Base-by-base conservation (phyloP, 2,797 vertebrate genomes). In the Oceanodroma leucorhoa region DNA sequence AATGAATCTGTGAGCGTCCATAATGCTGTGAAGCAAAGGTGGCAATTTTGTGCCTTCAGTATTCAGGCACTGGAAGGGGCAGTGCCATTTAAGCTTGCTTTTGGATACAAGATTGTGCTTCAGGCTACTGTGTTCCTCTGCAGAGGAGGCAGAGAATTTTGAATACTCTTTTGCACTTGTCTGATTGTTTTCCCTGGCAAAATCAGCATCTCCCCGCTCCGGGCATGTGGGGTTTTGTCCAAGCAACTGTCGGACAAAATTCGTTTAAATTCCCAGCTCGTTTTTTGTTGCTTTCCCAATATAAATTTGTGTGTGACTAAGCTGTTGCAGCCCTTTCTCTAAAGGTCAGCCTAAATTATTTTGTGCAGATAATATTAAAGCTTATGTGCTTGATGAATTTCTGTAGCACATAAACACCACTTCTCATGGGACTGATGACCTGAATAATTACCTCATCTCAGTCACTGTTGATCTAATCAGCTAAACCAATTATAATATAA, bases 291-390 rank as follows among this genome's bases (percentile, higher is more conserved):
- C 43, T 70, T 83, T 75, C 64, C 24, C 6, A 4, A 21, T 29
- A 45, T n/a, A 66, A 77, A 72, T 50, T 53, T 64, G 7, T 72
- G 16, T 29, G 55, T 65, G 65, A 72, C 58, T 78, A 36, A 72
- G 46, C 61, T 38, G 61, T 40, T 73, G 54, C 38, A 41, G 21
- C 45, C 66, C 62, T 84, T 57, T 67, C 45, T 87, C 71, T 75
- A 43, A 95, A 94, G 90, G 81, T 84, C 93, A 80, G 30, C 70
- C 34, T 83, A 53, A 91, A 84, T 89, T 93, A 86, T 89, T 72
- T 84, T 90, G 50, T 40, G 32, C 66, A 83, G 50, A 75, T 77
- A 51, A 40, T 67, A 70, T 79, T 72, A 36, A 71, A 67, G 73
- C 48, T 81, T 82, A 79, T 57, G 53, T 40, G 75, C 89, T 82